These are phyloP conservation scores for Ridgeia piscesae DNA, from an alignment of 1,140 invertebrate species.

Conservation along the genomic window DNA sequence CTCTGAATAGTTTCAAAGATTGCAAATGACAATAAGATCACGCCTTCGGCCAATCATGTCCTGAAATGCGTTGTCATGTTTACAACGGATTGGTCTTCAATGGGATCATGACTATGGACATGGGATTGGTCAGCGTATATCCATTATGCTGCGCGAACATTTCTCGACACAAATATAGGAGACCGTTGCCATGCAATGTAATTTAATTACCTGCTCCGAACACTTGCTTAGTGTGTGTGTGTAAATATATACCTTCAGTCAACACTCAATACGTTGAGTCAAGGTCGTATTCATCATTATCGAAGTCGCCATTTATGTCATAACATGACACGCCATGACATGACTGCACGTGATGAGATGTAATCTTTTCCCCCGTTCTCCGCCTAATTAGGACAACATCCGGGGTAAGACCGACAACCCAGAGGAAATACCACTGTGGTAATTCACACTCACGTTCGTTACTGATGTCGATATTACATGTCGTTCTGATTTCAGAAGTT, in stretches of 20 bases:
- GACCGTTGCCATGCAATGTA: no score
- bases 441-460: not conserved
- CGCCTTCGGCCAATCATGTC: no score
- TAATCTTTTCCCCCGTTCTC: not conserved
- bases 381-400: not conserved
- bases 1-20: not conserved
- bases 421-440: not conserved
- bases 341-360: not conserved
- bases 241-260: no score
- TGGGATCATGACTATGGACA: not conserved
- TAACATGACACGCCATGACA: not conserved
- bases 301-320: not conserved
- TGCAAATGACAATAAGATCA: not conserved
- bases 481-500: not conserved
- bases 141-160: no score
- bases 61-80: not conserved
- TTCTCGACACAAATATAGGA: no score
- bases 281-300: not conserved
- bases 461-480: not conserved
- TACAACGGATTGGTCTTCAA: not conserved
- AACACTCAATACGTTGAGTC: not conserved
- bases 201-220: no score
- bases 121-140: not conserved
- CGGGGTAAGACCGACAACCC: no score
- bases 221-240: no score